Percentiles rank a stretch among this genome's conserved stretches.
phyloP scores from a whole-genome alignment of 2,113 vertebrate species.

The Lathamus discolor region DNA sequence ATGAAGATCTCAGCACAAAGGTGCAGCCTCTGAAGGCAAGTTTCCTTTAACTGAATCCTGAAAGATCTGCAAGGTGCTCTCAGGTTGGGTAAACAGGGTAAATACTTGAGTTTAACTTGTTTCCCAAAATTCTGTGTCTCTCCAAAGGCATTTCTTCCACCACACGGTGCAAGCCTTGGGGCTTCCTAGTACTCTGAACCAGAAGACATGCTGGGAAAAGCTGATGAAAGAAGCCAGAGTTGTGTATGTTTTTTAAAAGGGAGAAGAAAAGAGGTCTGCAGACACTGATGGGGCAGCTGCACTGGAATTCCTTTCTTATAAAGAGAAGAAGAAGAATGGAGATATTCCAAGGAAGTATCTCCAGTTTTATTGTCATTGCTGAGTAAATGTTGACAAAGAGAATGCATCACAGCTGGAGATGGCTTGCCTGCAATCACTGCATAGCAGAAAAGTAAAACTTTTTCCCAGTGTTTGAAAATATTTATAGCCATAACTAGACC shows the following conservation, averaged over 20 bases:
- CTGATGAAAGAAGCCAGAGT: background rate
- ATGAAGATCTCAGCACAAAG: background rate
- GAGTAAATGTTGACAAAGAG: background rate
- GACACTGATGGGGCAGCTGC: background rate
- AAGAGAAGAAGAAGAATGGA: background rate
- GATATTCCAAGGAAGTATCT: background rate
- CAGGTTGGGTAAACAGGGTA: background rate
- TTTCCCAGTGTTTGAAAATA: background rate
- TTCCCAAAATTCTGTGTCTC: background rate
- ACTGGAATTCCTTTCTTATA: background rate
- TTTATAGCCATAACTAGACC: background rate
- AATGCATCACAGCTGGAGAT: background rate
- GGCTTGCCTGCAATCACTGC: background rate
- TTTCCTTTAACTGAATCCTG: background rate
- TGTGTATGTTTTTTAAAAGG: background rate
- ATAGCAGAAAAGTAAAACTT: background rate
- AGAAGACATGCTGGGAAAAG: background rate
- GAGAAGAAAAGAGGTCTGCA: background rate
- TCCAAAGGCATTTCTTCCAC: background rate
- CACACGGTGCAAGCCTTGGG: fast-evolving
- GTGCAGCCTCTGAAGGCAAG: background rate
- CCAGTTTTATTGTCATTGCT: background rate
- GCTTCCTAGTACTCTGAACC: background rate
- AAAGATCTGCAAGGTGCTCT: background rate
- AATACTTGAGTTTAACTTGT: background rate